Base-by-base conservation (phyloP, 2,797 vertebrate genomes). In the Sebastes hubbsi region DNA sequence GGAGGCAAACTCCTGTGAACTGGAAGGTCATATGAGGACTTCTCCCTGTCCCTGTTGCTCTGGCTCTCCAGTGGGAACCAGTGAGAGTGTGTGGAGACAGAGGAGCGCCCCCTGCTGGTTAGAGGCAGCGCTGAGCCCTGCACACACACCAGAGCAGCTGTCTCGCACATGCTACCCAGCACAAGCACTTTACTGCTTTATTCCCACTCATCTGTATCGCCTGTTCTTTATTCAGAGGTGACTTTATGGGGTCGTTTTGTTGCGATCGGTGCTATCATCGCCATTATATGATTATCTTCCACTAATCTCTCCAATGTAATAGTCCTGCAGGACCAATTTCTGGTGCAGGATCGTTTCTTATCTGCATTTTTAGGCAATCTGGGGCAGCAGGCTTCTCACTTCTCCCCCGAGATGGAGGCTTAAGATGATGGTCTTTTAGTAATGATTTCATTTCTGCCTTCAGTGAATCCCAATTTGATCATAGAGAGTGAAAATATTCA, bases 1-100 rank as follows among this genome's bases (percentile, higher is more conserved):
- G 72, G 77, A 87, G 86, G 84, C 77, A 90, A 87, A 89, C 89
- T 87, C 82, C 70, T 83, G 84, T 92, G 90, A 91, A 85, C 87
- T 80, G 72, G 74, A 79, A 92, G 95, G 95, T 95, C 95, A 95
- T 95, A 78, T 95, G 90, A 96, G 96, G 95, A 95, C 95, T 94
- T 86, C 77, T 87, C 72, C 72, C 81, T 38, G 76, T 88, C 76
- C 60, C 78, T 75, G 78, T 77, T 68, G 32, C 77, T 88, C 65
- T 66, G 68, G 14, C 32, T 83, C 66, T 83, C 81, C 82, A 70
- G 61, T 88, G 82, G 86, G 85, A 86, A 79, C 68, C 70, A 67
- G 68, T 36, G 22, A 32, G 54, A 29, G 22, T 38, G 18, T 79
- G 75, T 77, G 61, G 62, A 91, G 88, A 92, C 88, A 38, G 88